Conservation (phyloP, 2,113 vertebrate species). For the Crotophaga sulcirostris region DNA sequence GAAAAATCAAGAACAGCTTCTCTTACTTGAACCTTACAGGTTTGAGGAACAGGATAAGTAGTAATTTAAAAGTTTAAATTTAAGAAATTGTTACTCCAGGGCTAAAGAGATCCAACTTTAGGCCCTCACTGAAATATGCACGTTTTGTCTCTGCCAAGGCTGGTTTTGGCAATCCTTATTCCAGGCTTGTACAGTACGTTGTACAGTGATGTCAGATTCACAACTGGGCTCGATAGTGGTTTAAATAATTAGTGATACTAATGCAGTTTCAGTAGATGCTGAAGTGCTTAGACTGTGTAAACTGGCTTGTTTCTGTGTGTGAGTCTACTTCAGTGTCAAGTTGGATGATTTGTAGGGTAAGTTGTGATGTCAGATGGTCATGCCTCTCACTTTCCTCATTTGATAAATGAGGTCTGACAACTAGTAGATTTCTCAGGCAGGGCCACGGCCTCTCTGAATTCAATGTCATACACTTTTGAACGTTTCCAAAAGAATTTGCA, state of each 20-base stretch:
- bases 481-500: background rate
- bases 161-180: background rate
- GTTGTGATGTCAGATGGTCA: background rate
- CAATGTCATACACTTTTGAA: background rate
- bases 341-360: background rate
- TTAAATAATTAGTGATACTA: background rate
- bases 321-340: background rate
- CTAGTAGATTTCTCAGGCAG: background rate
- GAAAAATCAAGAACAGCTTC: background rate
- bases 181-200: background rate
- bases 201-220: background rate
- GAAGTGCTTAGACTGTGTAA: background rate
- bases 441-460: background rate
- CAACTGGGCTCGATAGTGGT: background rate
- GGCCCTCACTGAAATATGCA: background rate
- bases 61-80: background rate
- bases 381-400: background rate
- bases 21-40: background rate
- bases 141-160: background rate
- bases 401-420: background rate
- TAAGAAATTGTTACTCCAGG: background rate
- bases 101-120: background rate
- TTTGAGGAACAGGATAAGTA: background rate
- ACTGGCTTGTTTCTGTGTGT: background rate
- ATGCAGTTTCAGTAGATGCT: background rate